Percentiles rank a stretch among this genome's conserved stretches.
phyloP scores from a whole-genome alignment of 1,140 invertebrate species.

The Conopomorpha cramerella region DNA sequence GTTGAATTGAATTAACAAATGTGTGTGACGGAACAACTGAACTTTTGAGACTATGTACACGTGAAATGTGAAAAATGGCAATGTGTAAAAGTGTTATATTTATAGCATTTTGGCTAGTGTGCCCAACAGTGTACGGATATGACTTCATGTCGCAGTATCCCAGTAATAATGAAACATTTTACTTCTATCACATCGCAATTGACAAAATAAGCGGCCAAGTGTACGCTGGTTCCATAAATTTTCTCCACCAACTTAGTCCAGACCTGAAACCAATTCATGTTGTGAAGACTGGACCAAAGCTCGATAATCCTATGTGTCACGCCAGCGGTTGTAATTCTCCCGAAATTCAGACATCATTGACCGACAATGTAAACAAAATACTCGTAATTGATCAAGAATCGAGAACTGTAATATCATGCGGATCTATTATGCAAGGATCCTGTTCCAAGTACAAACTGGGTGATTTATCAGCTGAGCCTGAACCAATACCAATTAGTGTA shows the following conservation, averaged over 20 bases:
- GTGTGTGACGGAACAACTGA: too few relatives aligned
- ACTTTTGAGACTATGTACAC: too few relatives aligned
- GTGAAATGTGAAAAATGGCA: too few relatives aligned
- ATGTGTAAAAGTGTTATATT: too few relatives aligned
- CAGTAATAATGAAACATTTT: conserved; percentile 43
- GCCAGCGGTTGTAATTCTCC: conserved; percentile 76
- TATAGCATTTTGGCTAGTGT: conserved; percentile 46
- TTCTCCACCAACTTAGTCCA: conserved; percentile 78
- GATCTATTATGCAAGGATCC: conserved; percentile 85
- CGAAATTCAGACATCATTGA: conserved; percentile 69
- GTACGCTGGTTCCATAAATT: conserved; percentile 82
- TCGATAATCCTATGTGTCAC: conserved; percentile 87
- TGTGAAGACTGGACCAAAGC: conserved; percentile 72
- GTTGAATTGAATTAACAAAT: conserved; percentile 50
- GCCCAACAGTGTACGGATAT: conserved; percentile 44
- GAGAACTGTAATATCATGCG: conserved; percentile 83
- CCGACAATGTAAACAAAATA: conserved; percentile 91
- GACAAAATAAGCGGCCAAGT: conserved; percentile 67
- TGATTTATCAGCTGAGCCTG: conserved; percentile 76
- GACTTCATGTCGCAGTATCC: conserved; percentile 54
- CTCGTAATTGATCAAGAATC: conserved; percentile 85
- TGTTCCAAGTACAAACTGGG: conserved; percentile 84
- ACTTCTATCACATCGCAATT: conserved; percentile 61
- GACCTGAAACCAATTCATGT: conserved; percentile 73
- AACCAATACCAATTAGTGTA: conserved; percentile 79